Base-by-base conservation (phyloP, 1,140 invertebrate genomes). In the Drosophila guanche region DNA sequence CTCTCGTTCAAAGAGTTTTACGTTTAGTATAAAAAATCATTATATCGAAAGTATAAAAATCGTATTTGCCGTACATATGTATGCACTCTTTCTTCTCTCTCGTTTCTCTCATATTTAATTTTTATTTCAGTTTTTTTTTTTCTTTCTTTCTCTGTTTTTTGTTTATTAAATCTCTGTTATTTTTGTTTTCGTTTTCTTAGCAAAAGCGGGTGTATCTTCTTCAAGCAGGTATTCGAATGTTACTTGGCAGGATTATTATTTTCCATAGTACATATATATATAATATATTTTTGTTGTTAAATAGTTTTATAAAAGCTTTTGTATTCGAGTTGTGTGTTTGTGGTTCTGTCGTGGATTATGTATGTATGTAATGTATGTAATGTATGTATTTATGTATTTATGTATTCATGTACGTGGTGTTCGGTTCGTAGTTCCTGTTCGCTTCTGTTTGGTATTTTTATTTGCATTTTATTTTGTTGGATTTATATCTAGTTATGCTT, bases 171-270 rank as follows among this genome's bases (percentile, higher is more conserved):
- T 65, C 73, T 63, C 71, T 76, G 63, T 27, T 60, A 65, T 77
- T 62, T 67, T 67, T n/a, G 22, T 67, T 53, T 42, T 76, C 29
- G 37, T 56, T 46, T 60, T 40, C 71, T 90, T 90, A 90, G 88
- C 88, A 90, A 90, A 90, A 90, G 88, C 88, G 88, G 88, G 88
- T 90, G 89, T 90, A 79, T 90, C 84, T 88, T 88, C 83, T 84
- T 90, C 76, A 90, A 90, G 88, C 88, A 90, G 88, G 88, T 90
- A 89, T 89, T 89, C 83, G 79, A 90, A 90, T 90, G 79, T 90
- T 90, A 84, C 88, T 90, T 90, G 88, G 88, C 88, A 90, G 88
- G 88, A 90, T 90, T 90, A 90, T 88, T 90, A 81, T 90, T 77
- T 79, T 89, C 80, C 83, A 67, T 72, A 48, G 41, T 75, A 76